Conservation (phyloP, 2,888 invertebrate genomes). For the Eupithecia centaureata region DNA sequence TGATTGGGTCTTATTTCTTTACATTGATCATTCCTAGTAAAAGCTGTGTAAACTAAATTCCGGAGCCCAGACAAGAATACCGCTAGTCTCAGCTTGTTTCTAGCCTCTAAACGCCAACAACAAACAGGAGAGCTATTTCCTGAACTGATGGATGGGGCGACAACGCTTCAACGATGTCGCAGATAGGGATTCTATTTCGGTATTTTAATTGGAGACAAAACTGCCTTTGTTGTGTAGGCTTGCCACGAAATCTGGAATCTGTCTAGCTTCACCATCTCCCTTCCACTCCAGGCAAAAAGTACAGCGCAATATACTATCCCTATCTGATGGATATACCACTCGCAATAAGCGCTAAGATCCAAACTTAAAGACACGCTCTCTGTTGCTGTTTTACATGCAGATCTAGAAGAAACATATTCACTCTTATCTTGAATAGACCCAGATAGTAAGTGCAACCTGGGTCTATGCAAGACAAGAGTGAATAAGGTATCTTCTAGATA, state of each 20-base stretch:
- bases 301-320: no score
- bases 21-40: background rate
- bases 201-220: slow-evolving; percentile 11
- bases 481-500: no score
- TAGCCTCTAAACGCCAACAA: slow-evolving; percentile 3
- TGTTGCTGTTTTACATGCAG: no score
- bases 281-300: no score
- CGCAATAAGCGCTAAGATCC: no score
- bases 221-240: background rate
- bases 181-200: slow-evolving; percentile 11
- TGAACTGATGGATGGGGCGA: slow-evolving; percentile 29
- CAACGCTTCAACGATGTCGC: slow-evolving; percentile 21
- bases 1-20: background rate
- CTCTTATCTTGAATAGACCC: no score
- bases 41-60: background rate
- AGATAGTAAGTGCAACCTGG: no score
- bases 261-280: no score
- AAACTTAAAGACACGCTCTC: no score
- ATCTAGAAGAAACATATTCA: no score
- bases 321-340: no score
- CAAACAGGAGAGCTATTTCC: slow-evolving; percentile 40
- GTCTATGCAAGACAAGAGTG: no score
- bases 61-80: background rate
- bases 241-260: background rate
- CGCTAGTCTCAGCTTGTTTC: background rate